These are phyloP conservation scores for Eulithis prunata DNA, from an alignment of 2,888 invertebrate species.

Conservation along the genomic window DNA sequence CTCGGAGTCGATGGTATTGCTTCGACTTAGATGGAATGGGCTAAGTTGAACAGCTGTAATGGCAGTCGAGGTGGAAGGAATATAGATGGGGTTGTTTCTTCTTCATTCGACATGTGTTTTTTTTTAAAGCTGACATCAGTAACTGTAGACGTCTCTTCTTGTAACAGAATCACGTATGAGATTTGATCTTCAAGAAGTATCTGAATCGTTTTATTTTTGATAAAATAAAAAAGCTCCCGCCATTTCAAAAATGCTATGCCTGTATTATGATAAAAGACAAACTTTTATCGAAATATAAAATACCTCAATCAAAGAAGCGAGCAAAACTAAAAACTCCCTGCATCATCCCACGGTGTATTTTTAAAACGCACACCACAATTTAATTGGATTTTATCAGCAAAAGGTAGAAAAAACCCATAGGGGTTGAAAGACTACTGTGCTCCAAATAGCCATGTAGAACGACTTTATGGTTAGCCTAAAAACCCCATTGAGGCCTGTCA, in stretches of 20 bases:
- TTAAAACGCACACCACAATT: constrained; percentile 6
- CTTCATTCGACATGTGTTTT: constrained; percentile 11
- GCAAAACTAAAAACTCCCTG: background rate
- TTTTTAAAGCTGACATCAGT: background rate
- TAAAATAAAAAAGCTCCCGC: no score
- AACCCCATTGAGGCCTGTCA: constrained; percentile 34
- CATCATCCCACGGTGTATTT: background rate
- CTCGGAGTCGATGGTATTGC: constrained; percentile 49
- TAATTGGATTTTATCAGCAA: constrained; percentile 71
- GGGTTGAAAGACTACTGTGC: constrained; percentile 42
- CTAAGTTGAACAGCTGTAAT: constrained; percentile 41
- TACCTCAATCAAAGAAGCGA: background rate
- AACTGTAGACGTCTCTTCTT: background rate
- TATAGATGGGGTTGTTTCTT: constrained; percentile 22
- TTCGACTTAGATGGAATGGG: constrained; percentile 36
- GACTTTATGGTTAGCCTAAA: constrained; percentile 19
- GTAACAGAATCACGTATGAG: background rate
- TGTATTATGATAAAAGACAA: background rate
- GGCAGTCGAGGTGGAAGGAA: constrained; percentile 29
- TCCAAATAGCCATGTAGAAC: constrained; percentile 52
- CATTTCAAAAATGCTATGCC: no score
- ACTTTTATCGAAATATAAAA: no score
- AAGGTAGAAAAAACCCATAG: constrained; percentile 41
- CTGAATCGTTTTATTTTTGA: no score
- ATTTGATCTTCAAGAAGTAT: no score